These are phyloP conservation scores for Fulica atra DNA, from an alignment of 2,113 vertebrate genomes.

Conservation along the genomic window DNA sequence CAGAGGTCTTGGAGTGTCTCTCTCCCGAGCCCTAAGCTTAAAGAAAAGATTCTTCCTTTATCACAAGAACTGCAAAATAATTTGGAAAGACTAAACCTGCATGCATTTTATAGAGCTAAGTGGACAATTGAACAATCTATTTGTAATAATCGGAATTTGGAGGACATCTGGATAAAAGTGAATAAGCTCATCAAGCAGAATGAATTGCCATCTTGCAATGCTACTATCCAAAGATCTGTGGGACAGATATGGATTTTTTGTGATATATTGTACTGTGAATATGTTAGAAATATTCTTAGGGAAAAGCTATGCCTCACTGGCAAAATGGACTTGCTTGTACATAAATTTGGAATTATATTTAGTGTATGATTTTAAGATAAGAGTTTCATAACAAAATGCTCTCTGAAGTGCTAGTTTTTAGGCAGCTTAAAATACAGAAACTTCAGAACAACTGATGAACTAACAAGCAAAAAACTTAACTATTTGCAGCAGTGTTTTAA, in stretches of 20 bases:
- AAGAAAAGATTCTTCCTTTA: constrained; percentile 66
- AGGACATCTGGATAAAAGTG: constrained; percentile 85
- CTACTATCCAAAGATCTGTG: constrained; percentile 85
- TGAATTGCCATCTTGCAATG: constrained; percentile 87
- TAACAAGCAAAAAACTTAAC: neutral
- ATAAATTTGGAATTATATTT: constrained; percentile 82
- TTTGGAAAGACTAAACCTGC: constrained; percentile 79
- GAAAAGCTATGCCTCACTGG: constrained; percentile 82
- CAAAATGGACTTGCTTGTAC: constrained; percentile 82
- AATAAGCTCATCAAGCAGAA: constrained; percentile 71
- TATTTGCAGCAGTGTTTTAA: neutral
- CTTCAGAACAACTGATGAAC: neutral
- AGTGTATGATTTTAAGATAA: constrained; percentile 64
- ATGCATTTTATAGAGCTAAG: constrained; percentile 84
- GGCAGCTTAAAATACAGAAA: neutral
- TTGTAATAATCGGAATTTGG: constrained; percentile 78
- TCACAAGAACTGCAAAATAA: constrained; percentile 76
- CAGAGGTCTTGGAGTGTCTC: constrained; percentile 87
- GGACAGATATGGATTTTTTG: constrained; percentile 94
- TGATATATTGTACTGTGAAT: constrained; percentile 86
- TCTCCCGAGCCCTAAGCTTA: constrained; percentile 20
- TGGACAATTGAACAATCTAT: constrained; percentile 83
- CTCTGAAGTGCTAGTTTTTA: neutral
- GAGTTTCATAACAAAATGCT: neutral
- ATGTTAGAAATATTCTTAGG: constrained; percentile 84